A percentile compares a stretch with the other conserved stretches of the same genome.
These are phyloP conservation scores for Ciconia maguari DNA, from an alignment of 2,113 vertebrate species.

Conservation along the genomic window DNA sequence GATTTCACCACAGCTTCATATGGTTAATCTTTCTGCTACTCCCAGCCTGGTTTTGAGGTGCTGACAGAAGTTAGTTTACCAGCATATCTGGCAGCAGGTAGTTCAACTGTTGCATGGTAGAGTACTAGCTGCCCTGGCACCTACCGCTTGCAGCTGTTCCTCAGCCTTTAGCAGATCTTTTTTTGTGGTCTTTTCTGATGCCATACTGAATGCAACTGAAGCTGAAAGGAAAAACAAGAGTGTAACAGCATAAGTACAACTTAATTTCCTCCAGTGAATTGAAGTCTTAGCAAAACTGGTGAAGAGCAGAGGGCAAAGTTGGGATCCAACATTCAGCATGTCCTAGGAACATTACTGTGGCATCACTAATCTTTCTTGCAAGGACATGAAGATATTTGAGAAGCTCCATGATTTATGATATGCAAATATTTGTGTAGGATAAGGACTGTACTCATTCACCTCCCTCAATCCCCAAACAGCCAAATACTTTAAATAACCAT, in stretches of 20 bases:
- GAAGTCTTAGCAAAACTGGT: neutral
- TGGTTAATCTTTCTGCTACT: neutral
- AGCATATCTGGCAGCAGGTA: neutral
- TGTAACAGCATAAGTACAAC: neutral
- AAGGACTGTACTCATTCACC: neutral
- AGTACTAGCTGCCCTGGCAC: neutral
- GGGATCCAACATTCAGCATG: neutral
- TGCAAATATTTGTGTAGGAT: neutral
- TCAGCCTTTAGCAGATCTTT: neutral
- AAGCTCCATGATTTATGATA: neutral
- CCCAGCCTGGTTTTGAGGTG: neutral
- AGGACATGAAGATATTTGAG: neutral
- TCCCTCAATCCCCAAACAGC: neutral
- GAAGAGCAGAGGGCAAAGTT: neutral
- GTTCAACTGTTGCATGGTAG: neutral
- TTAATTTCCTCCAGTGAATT: neutral
- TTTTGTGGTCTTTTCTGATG: neutral
- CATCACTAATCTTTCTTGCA: neutral
- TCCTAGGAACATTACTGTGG: neutral
- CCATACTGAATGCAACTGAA: slow-evolving; percentile 17
- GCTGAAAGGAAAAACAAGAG: neutral
- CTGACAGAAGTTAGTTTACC: neutral
- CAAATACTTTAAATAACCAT: neutral
- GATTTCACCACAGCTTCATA: neutral
- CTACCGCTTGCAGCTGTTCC: slow-evolving; percentile 46